phyloP scores from a whole-genome alignment of 2,797 vertebrate genomes.

The Sebastolobus alascanus region DNA sequence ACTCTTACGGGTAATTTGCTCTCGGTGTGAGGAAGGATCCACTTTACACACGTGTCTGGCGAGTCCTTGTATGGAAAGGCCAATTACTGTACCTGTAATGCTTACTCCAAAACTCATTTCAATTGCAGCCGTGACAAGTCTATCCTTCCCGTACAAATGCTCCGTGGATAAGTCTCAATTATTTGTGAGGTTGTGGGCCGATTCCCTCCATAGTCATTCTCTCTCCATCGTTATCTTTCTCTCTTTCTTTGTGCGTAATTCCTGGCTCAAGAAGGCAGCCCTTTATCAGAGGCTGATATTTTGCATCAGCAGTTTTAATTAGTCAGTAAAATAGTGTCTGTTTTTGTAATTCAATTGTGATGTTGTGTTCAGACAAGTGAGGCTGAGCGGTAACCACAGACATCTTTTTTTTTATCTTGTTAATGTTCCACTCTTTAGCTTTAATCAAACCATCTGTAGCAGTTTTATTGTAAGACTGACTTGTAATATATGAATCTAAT shows the following conservation, averaged over 20 bases:
- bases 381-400: slow-evolving; percentile 7
- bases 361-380: slow-evolving; percentile 31
- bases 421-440: slow-evolving; percentile 25
- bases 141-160: slow-evolving; percentile 18
- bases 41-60: slow-evolving; percentile 22
- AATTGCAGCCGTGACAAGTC: slow-evolving; percentile 12
- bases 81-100: slow-evolving; percentile 36
- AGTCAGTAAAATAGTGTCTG: slow-evolving; percentile 22
- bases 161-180: slow-evolving; percentile 33
- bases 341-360: slow-evolving; percentile 22
- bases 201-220: slow-evolving; percentile 5
- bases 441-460: slow-evolving; percentile 27
- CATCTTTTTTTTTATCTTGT: slow-evolving; percentile 22
- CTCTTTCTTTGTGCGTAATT: slow-evolving; percentile 47
- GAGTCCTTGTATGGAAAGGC: slow-evolving; percentile 23
- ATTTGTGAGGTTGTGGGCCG: slow-evolving; percentile 28
- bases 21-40: slow-evolving; percentile 21
- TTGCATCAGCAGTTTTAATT: slow-evolving; percentile 58
- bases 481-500: not conserved
- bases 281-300: slow-evolving; percentile 41
- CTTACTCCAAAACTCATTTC: slow-evolving; percentile 23
- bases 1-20: slow-evolving; percentile 43
- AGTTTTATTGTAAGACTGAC: slow-evolving; percentile 1
- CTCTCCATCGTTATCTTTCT: slow-evolving; percentile 18
- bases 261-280: slow-evolving; percentile 19